These are phyloP conservation scores for Monomorium pharaonis DNA, from an alignment of 1,140 invertebrate genomes.

Conservation along the genomic window DNA sequence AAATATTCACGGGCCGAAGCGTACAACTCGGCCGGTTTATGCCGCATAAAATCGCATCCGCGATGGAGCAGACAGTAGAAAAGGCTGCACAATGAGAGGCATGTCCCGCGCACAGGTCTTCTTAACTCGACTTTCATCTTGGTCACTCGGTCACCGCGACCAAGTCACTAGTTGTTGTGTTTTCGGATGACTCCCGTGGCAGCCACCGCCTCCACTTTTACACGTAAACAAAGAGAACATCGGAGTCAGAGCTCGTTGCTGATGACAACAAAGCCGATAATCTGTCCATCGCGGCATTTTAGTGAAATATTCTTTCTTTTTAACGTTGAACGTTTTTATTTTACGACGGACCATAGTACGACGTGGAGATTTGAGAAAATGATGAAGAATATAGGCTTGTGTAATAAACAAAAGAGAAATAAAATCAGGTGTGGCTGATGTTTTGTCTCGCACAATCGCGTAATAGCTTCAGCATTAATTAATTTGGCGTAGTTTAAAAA, in stretches of 20 bases:
- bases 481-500: slow-evolving; percentile 54
- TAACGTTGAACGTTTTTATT: neutral
- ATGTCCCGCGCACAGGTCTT: slow-evolving; percentile 56
- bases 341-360: neutral
- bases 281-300: neutral
- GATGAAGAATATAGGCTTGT: neutral
- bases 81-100: slow-evolving; percentile 56
- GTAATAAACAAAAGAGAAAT: neutral
- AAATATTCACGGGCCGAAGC: slow-evolving; percentile 33
- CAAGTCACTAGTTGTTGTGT: slow-evolving; percentile 76
- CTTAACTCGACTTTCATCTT: slow-evolving; percentile 79
- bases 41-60: slow-evolving; percentile 67
- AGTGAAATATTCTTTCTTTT: neutral
- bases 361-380: neutral
- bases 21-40: slow-evolving; percentile 61
- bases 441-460: neutral
- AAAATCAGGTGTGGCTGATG: neutral
- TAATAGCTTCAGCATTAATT: slow-evolving; percentile 57
- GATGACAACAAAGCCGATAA: slow-evolving; percentile 61
- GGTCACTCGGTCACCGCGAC: slow-evolving; percentile 72
- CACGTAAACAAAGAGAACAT: slow-evolving; percentile 81
- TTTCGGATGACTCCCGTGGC: slow-evolving; percentile 84
- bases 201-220: slow-evolving; percentile 83
- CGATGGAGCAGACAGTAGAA: slow-evolving; percentile 66
- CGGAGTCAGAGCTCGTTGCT: slow-evolving; percentile 75